Percentiles rank a stretch among this genome's conserved stretches.
Conservation (phyloP, 2,797 vertebrate species). For the Cyprinella venusta region DNA sequence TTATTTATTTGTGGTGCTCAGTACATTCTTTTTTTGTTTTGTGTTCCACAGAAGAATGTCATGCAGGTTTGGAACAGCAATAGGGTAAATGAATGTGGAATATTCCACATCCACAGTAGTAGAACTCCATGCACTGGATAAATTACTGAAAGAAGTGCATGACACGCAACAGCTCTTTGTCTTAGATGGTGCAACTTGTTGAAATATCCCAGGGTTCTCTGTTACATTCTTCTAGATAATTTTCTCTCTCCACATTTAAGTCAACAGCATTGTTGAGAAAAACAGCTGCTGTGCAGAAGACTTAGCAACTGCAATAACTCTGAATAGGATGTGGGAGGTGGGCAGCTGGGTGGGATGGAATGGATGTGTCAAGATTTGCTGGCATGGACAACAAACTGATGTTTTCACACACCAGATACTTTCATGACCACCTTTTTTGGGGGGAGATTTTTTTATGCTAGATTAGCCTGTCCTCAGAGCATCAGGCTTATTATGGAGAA, state of each 20-base stretch:
- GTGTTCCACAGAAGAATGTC: not conserved
- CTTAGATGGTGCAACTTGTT: not conserved
- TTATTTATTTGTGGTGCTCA: not conserved
- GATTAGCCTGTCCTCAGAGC: conserved; percentile 50
- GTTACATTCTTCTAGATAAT: conserved; percentile 8
- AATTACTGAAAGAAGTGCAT: conserved; percentile 1
- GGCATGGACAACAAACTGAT: conserved; percentile 21
- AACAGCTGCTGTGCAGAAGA: conserved; percentile 36
- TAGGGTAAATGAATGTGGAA: too few species aligned
- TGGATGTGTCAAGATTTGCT: conserved; percentile 22
- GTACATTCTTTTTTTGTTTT: conserved; percentile 7
- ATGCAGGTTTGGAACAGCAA: too few species aligned
- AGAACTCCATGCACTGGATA: not conserved
- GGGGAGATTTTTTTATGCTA: conserved; percentile 19
- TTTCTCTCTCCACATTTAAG: conserved; percentile 31
- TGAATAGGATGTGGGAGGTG: conserved; percentile 19
- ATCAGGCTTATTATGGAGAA: conserved; percentile 13
- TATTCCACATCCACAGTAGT: not conserved
- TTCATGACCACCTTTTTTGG: not conserved
- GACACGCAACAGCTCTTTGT: conserved; percentile 9
- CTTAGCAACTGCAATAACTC: conserved; percentile 34
- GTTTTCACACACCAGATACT: conserved; percentile 1
- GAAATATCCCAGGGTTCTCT: conserved; percentile 4
- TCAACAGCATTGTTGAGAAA: conserved; percentile 31
- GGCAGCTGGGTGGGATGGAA: conserved; percentile 26